Percentiles rank a stretch among this genome's conserved stretches.
phyloP scores from a whole-genome alignment of 2,113 vertebrate genomes.

The Ranitomeya variabilis region DNA sequence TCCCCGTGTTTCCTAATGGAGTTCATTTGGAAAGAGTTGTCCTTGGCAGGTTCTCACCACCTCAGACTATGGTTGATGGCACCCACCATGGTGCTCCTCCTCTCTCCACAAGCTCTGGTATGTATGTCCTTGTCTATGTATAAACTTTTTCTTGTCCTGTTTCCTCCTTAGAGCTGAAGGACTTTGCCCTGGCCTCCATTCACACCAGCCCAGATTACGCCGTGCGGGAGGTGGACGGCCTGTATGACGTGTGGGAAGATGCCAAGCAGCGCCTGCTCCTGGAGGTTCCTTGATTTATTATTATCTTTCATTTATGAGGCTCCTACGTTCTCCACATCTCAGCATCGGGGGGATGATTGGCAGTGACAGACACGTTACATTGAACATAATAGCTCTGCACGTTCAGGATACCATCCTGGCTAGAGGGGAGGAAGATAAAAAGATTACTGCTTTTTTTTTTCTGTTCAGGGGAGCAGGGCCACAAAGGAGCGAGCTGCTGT shows the following conservation, averaged over 20 bases:
- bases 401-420: not conserved
- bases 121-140: not conserved
- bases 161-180: slow-evolving; percentile 67
- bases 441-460: not conserved
- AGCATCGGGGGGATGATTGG: not conserved
- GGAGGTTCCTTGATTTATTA: slow-evolving; percentile 65
- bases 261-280: slow-evolving; percentile 70
- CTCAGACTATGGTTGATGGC: no score
- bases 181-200: slow-evolving; percentile 77
- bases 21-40: no score
- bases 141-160: not conserved
- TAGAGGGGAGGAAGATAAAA: not conserved
- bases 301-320: slow-evolving; percentile 24
- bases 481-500: slow-evolving; percentile 9
- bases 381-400: slow-evolving; percentile 27
- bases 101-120: no score
- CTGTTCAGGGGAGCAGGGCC: slow-evolving; percentile 13
- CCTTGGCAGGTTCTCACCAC: no score
- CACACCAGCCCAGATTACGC: slow-evolving; percentile 77
- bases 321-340: slow-evolving; percentile 4
- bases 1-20: no score
- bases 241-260: slow-evolving; percentile 74
- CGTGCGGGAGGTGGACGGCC: slow-evolving; percentile 75
- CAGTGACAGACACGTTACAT: slow-evolving; percentile 4
- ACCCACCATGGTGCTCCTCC: no score